Evolutionary conservation across 2,113 vertebrate species (phyloP), one percentile per base, ranked within the genome.

Genomic region (Asarcornis scutulata): DNA sequence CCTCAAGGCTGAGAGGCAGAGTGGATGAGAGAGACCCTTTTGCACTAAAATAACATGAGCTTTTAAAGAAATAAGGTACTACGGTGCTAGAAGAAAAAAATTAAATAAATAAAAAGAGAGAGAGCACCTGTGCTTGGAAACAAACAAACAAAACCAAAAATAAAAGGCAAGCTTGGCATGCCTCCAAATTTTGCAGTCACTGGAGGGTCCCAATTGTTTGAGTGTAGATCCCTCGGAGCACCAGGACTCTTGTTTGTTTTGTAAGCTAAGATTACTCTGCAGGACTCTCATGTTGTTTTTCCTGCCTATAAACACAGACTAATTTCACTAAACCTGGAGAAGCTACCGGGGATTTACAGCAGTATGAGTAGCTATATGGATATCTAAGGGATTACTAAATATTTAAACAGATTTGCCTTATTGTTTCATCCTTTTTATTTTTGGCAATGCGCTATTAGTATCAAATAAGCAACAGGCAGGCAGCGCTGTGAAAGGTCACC

Each of bases 1-100:
- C 95, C 94, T 95, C 87, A 96, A 96, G 96, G 91, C 91, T 95
- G 91, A 93, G 84, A 95, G 90, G 75, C 86, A 91, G 92, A 79
- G 75, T 91, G 73, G 66, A 83, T 80, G 83, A 95, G 91, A 96
- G 79, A 93, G 95, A 92, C 92, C 82, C 89, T 92, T 97, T 88
- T 95, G 92, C 95, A 69, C 89, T 91, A 64, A 94, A 97, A 91
- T 95, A 96, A 84, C 48, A 68, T 59, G 58, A 55, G 92, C 81
- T 96, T 94, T 96, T 96, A 94, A 96, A 96, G 83, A 53, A 89
- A 92, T 88, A 82, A 44, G 38, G 66, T 75, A 64, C 32, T 87
- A 31, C 42, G 73, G 62, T 91, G 38, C 32, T 58, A 31, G 17
- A 1, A 17, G n/a, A 21, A 44, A 3, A 64, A 2, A 15, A 32